Evolutionary conservation across 2,888 invertebrate species (phyloP), one percentile per base, ranked within the genome.

Genomic region (Melieria omissa): DNA sequence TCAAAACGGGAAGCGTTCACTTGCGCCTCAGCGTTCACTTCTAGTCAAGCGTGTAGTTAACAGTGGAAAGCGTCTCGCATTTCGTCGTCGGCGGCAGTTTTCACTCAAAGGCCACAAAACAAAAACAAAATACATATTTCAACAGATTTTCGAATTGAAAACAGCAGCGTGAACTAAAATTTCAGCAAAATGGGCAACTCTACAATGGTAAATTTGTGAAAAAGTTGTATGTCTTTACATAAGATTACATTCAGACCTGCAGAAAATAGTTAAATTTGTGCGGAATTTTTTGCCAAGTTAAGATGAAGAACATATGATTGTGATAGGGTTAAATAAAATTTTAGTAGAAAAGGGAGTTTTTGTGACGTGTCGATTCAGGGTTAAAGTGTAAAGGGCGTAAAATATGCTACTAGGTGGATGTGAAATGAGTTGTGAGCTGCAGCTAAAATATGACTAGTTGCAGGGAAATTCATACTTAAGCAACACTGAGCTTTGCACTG

Each of bases 1-100:
- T 79, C 82, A 80, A 78, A 81, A 78, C 83, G 80, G 78, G 71
- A 77, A 80, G 77, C 45, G 16, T 78, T 61, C 69, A 62, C 54
- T 49, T 49, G 60, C 67, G 44, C 49, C 49, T 58, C 41, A 8
- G 29, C 42, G 41, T 44, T 52, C 62, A 46, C 42, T 62, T 62
- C 49, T 55, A 49, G 41, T 46, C n/a, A 55, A 44, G 14, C 16
- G 41, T 41, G 54, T 16, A 16, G 29, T 57, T 52, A 54, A 42
- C 14, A 62, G 14, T 12, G 12, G 57, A 6, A 57, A 57, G 4
- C 29, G 29, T 29, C 4, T 9, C 45, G 52, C 52, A 52, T 52
- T 52, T 52, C 9, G 12, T 7, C 6, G 12, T 52, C 1, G 9
- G 52, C 52, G 5, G 12, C 14, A 8, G 14, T 5, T n/a, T 52